These are phyloP conservation scores for Malurus leucopterus DNA, from an alignment of 2,797 vertebrate genomes.

Conservation along the genomic window DNA sequence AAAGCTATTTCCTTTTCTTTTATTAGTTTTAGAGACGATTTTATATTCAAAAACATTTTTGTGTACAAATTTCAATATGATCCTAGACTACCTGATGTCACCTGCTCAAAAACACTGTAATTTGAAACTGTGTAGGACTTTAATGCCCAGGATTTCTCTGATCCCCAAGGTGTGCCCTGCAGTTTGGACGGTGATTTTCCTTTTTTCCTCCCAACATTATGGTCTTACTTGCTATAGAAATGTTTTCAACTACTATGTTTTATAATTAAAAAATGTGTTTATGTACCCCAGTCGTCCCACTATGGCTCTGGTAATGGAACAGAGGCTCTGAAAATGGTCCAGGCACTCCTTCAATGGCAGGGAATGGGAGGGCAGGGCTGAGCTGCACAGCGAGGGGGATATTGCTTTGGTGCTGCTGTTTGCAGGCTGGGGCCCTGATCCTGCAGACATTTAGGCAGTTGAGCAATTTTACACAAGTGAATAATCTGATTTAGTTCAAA, in stretches of 20 bases:
- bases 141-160: not conserved
- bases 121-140: not conserved
- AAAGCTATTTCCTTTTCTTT: not conserved
- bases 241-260: conserved; percentile 27
- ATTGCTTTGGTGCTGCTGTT: conserved; percentile 53
- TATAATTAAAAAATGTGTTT: conserved; percentile 63
- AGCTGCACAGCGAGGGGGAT: conserved; percentile 60
- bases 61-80: not conserved
- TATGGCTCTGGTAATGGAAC: conserved; percentile 24
- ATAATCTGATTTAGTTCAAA: conserved; percentile 60
- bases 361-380: conserved; percentile 49
- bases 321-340: not conserved
- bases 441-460: conserved; percentile 31
- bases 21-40: not conserved
- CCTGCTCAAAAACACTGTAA: not conserved
- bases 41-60: not conserved
- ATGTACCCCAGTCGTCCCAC: conserved; percentile 43
- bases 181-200: not conserved
- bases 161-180: not conserved
- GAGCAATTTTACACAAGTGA: conserved; percentile 55
- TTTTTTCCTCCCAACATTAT: not conserved
- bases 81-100: accelerated
- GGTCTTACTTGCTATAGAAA: not conserved
- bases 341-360: conserved; percentile 24
- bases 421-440: conserved; percentile 36